Evolutionary conservation across 2,797 vertebrate species (phyloP), one percentile per base, ranked within the genome.

Genomic region (Scomberomorus guttatus): DNA sequence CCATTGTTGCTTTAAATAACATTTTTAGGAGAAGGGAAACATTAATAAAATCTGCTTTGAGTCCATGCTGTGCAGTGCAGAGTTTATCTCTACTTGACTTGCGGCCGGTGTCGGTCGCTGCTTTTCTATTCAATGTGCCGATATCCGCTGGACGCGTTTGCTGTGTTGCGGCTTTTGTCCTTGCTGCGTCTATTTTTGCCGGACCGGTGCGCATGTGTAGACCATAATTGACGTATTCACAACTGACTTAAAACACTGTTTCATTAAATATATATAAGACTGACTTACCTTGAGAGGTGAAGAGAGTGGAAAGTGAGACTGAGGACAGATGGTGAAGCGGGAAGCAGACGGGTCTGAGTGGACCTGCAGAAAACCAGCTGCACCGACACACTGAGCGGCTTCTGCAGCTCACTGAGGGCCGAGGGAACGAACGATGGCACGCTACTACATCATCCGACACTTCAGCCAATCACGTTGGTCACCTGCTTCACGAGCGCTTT

Each of bases 351-450:
- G 18, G 18, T 27, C 20, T 39, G 37, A 17, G 8, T 55, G 6
- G n/a, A 51, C 42, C 20, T 15, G 2, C 22, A 29, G 44, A n/a
- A 2, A 15, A 9, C 62, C 68, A 46, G 22, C 6, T 63, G 52
- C 57, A 64, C 62, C 5, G 51, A 59, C 66, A n/a, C 22, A 29
- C 27, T 50, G 70, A 24, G 77, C 50, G n/a, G 55, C 62, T 70
- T 32, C 77, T 24, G 60, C 42, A 7, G 79, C 72, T 71, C 48
- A 51, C 3, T 51, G 27, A 24, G 12, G 25, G 22, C 51, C 22
- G 84, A 90, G 94, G 89, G 92, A 91, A 79, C 88, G 92, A 91
- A 79, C 88, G 81, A 94, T 94, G 87, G 92, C 78, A 90, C 82
- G 93, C 89, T 84, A 22, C 62, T 77, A 50, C 92, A 92, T 96